Percentiles rank a stretch among this genome's conserved stretches.
Evolutionary conservation across 2,888 invertebrate genomes (phyloP).

Genomic region (Odontocolon sp.): DNA sequence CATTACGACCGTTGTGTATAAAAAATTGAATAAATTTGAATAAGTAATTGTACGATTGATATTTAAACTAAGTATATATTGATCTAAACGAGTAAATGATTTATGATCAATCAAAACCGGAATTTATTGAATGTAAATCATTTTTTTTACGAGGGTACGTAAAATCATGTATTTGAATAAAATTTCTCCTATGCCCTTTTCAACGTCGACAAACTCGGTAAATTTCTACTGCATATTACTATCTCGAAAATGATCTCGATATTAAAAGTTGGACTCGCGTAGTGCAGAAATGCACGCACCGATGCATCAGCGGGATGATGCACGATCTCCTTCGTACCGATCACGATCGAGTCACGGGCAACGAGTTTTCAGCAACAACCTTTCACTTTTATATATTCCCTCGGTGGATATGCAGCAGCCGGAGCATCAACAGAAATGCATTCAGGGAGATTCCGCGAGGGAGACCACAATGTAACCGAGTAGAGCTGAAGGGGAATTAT

Average conservation of each 20-base stretch:
- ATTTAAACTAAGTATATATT: background rate
- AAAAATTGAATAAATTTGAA: too few species aligned
- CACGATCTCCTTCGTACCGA: conserved; percentile 45
- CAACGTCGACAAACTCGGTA: too few species aligned
- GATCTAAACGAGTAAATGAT: background rate
- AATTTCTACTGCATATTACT: background rate
- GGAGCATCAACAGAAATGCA: conserved; percentile 16
- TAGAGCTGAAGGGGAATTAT: conserved; percentile 18
- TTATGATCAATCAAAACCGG: background rate
- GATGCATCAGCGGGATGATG: conserved; percentile 54
- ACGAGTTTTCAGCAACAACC: conserved; percentile 58
- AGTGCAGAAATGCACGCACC: conserved; percentile 26
- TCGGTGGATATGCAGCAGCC: background rate
- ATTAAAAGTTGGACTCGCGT: conserved; percentile 1
- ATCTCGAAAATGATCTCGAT: background rate
- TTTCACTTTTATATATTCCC: conserved; percentile 54
- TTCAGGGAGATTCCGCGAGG: conserved; percentile 37
- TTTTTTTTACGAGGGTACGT: too few species aligned
- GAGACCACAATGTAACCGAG: conserved; percentile 26
- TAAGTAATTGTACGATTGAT: too few species aligned
- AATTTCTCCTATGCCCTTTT: too few species aligned
- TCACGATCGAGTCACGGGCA: conserved; percentile 59
- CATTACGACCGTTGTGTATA: too few species aligned
- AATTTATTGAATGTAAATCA: background rate
- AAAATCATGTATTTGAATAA: too few species aligned